Evolutionary conservation across 2,797 vertebrate species (phyloP).

Genomic region (Australoheros facetus): DNA sequence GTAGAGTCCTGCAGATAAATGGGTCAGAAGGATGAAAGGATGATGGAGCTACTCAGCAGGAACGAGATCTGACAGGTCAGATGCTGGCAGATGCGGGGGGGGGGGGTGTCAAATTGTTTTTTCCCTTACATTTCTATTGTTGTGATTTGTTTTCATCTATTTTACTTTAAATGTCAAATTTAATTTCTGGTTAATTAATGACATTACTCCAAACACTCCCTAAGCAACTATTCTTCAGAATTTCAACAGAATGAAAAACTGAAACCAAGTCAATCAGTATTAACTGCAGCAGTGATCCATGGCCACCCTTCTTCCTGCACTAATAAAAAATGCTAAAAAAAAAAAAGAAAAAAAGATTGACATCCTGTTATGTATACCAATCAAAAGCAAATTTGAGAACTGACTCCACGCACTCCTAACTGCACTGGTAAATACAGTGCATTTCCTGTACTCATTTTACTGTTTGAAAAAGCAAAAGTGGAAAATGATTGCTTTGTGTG

Average conservation of each 20-base stretch:
- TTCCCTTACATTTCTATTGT: not conserved
- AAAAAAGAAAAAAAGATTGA: not conserved
- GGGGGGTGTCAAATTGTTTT: not conserved
- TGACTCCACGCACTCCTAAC: not conserved
- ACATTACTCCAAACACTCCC: not conserved
- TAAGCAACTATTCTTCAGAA: fast-evolving
- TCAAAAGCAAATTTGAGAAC: not conserved
- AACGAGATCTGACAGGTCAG: slow-evolving; percentile 15
- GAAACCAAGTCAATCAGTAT: not conserved
- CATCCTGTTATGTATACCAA: not conserved
- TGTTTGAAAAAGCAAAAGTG: no score
- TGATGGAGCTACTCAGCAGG: slow-evolving; percentile 59
- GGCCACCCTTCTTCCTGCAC: not conserved
- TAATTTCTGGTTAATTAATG: not conserved
- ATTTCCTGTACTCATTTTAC: no score
- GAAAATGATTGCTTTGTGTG: no score
- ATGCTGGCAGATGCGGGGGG: not conserved
- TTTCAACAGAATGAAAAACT: not conserved
- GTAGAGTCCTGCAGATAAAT: slow-evolving; percentile 68
- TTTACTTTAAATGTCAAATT: not conserved
- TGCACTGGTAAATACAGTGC: not conserved
- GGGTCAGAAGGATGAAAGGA: slow-evolving; percentile 67
- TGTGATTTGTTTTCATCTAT: not conserved
- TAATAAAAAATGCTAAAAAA: not conserved
- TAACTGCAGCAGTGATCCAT: not conserved